Evolutionary conservation across 2,113 vertebrate species (phyloP).

Genomic region (Machaerirhynchus nigripectus): DNA sequence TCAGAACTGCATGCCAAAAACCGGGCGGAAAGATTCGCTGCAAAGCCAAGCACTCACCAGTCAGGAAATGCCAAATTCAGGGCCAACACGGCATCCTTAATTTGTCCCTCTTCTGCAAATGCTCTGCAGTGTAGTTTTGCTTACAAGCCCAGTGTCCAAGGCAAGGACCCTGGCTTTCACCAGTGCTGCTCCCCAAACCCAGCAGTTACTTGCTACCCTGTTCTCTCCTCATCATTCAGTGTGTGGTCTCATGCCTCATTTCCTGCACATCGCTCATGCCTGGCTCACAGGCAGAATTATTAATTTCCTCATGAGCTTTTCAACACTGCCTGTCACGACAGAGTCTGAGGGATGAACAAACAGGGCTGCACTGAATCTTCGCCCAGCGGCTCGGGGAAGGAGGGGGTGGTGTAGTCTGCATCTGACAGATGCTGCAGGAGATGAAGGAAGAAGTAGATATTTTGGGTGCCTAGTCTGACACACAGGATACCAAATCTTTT

Average conservation of each 20-base stretch:
- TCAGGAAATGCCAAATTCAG: conserved; percentile 28
- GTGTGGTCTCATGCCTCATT: conserved; percentile 8
- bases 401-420: not conserved
- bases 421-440: not conserved
- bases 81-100: not conserved
- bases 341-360: conserved; percentile 16
- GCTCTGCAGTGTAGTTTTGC: not conserved
- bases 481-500: not conserved
- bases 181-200: not conserved
- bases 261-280: not conserved
- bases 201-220: not conserved
- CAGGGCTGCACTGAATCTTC: not conserved
- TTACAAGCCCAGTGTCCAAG: not conserved
- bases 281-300: conserved; percentile 31
- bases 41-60: conserved; percentile 33
- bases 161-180: not conserved
- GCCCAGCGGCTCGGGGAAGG: not conserved
- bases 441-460: not conserved
- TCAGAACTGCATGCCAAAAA: not conserved
- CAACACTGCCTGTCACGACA: not conserved
- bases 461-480: not conserved
- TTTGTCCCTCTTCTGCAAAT: not conserved
- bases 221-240: not conserved
- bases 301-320: conserved; percentile 37
- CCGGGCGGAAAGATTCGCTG: not conserved